phyloP scores from a whole-genome alignment of 2,888 invertebrate species.

The Chalcis sispes region DNA sequence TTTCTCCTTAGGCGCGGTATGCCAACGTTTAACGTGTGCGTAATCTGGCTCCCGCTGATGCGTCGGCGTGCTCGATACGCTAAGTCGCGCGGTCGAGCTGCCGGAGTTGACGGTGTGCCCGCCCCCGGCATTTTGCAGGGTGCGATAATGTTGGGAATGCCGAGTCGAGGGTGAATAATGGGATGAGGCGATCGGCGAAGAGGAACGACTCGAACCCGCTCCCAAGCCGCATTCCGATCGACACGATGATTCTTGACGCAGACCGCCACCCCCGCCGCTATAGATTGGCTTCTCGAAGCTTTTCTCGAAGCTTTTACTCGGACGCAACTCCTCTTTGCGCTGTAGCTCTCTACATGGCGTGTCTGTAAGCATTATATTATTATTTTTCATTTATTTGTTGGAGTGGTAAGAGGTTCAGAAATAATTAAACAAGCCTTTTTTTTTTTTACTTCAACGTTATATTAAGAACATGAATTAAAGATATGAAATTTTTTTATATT shows the following conservation, averaged over 20 bases:
- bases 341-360: slow-evolving; percentile 44
- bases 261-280: slow-evolving; percentile 58
- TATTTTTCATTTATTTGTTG: too few species aligned
- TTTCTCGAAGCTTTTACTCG: slow-evolving; percentile 50
- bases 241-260: slow-evolving; percentile 12
- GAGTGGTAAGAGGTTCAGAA: too few species aligned
- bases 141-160: slow-evolving; percentile 70
- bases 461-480: too few species aligned
- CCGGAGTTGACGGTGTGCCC: slow-evolving; percentile 61
- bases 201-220: slow-evolving; percentile 22
- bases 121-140: slow-evolving; percentile 63
- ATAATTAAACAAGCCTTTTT: too few species aligned
- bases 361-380: slow-evolving; percentile 35
- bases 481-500: too few species aligned
- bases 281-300: too few species aligned
- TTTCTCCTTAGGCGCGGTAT: slow-evolving; percentile 80
- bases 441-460: too few species aligned
- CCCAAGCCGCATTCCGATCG: slow-evolving; percentile 23
- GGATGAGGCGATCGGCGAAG: slow-evolving; percentile 29
- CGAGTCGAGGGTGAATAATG: slow-evolving; percentile 67
- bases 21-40: slow-evolving; percentile 78
- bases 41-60: slow-evolving; percentile 74
- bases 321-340: slow-evolving; percentile 39
- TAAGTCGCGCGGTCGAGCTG: slow-evolving; percentile 69
- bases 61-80: slow-evolving; percentile 71